Percentiles rank a stretch among this genome's conserved stretches.
phyloP scores from a whole-genome alignment of 2,797 vertebrate species.

The Arnoldichthys spilopterus region DNA sequence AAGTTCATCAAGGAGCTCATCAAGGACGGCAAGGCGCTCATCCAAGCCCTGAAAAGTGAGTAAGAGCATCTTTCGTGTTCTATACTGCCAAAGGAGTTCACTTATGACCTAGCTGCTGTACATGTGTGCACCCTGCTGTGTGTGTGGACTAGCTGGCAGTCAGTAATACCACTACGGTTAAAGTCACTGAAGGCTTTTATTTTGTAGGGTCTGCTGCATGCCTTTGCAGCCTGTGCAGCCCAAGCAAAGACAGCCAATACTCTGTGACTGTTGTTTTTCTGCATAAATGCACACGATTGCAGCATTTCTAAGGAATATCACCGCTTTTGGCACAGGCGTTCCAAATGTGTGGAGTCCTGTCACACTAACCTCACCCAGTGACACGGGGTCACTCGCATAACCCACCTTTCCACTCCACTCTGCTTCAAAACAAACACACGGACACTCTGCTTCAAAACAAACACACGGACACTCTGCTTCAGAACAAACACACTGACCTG shows the following conservation, averaged over 20 bases:
- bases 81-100: conserved; percentile 2
- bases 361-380: conserved; percentile 1
- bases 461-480: conserved; percentile 26
- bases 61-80: conserved; percentile 60
- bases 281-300: neutral
- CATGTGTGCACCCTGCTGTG: too few species aligned
- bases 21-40: conserved; percentile 83
- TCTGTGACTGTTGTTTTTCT: neutral
- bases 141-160: too few species aligned
- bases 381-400: conserved; percentile 6
- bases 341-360: neutral
- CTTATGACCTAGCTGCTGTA: conserved; percentile 11
- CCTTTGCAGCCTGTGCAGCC: neutral
- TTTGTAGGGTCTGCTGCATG: neutral
- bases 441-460: conserved; percentile 58
- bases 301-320: neutral
- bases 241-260: too few species aligned
- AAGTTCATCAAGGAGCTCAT: conserved; percentile 88
- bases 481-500: conserved; percentile 38
- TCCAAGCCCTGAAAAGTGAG: conserved; percentile 84
- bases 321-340: neutral
- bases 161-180: too few species aligned
- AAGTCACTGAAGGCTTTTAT: too few species aligned
- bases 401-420: conserved; percentile 58
- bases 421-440: conserved; percentile 46